Evolutionary conservation across 1,140 invertebrate species (phyloP).

Genomic region (Bombyx mori): ASM3026992v2 NC_085119.1:11904001-11904500

Average conservation of each 20-base stretch:
- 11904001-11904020: too few species aligned
- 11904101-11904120: too few species aligned
- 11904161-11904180: too few species aligned
- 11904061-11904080: too few species aligned
- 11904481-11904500: slow-evolving; percentile 28
- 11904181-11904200: too few species aligned
- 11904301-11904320: slow-evolving; percentile 51
- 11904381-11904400: slow-evolving; percentile 49
- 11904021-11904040: too few species aligned
- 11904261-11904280: neutral
- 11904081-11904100: too few species aligned
- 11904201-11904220: neutral
- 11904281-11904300: slow-evolving; percentile 15
- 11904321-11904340: slow-evolving; percentile 20
- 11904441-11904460: slow-evolving; percentile 24
- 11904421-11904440: slow-evolving; percentile 18
- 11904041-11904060: too few species aligned
- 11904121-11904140: too few species aligned
- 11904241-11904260: neutral
- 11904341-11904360: slow-evolving; percentile 18
- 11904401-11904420: slow-evolving; percentile 34
- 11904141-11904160: too few species aligned
- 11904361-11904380: slow-evolving; percentile 10
- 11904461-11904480: slow-evolving; percentile 29
- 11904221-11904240: neutral